A percentile compares a stretch with the other conserved stretches of the same genome.
These are phyloP conservation scores for Oreonectes daqikongensis DNA, from an alignment of 2,797 vertebrate species.

Conservation along the genomic window DNA sequence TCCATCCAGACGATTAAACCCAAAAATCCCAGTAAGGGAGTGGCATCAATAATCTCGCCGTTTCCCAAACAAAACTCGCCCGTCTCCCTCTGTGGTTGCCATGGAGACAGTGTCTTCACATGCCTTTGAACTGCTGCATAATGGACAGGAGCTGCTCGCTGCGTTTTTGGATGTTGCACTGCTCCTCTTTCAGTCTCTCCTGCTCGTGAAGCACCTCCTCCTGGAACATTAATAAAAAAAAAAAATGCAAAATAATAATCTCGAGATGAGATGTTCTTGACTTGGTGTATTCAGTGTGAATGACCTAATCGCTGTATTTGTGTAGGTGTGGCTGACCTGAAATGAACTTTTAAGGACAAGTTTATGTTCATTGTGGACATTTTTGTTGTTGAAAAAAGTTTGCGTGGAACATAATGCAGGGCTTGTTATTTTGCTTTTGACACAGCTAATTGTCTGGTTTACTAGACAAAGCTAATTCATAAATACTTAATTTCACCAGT, in stretches of 20 bases:
- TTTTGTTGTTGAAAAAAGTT: not conserved
- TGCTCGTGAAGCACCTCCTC: slow-evolving; percentile 72
- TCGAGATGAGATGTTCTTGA: too few species aligned
- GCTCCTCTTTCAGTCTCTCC: slow-evolving; percentile 77
- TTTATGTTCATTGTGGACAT: not conserved
- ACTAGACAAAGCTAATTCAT: too few species aligned
- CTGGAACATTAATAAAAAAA: slow-evolving; percentile 46
- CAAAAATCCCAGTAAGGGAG: slow-evolving; percentile 48
- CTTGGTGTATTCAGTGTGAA: too few species aligned
- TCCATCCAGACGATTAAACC: not conserved
- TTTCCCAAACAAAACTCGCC: slow-evolving; percentile 49
- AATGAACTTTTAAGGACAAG: not conserved
- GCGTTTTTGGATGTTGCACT: slow-evolving; percentile 76
- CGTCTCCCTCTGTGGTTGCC: slow-evolving; percentile 52
- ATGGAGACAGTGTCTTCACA: slow-evolving; percentile 70
- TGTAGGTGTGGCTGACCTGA: not conserved
- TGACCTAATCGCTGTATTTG: too few species aligned
- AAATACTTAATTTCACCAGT: too few species aligned
- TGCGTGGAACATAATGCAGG: not conserved
- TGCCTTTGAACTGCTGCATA: slow-evolving; percentile 87
- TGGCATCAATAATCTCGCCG: slow-evolving; percentile 41
- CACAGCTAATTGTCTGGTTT: too few species aligned
- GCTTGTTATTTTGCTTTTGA: not conserved
- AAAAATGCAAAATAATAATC: too few species aligned
- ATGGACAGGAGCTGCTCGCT: slow-evolving; percentile 81